Percentiles rank a stretch among this genome's conserved stretches.
These are phyloP conservation scores for Catalaphyllia jardinei DNA, from an alignment of 64 coral and sea anemone genomes.

Conservation along the genomic window DNA sequence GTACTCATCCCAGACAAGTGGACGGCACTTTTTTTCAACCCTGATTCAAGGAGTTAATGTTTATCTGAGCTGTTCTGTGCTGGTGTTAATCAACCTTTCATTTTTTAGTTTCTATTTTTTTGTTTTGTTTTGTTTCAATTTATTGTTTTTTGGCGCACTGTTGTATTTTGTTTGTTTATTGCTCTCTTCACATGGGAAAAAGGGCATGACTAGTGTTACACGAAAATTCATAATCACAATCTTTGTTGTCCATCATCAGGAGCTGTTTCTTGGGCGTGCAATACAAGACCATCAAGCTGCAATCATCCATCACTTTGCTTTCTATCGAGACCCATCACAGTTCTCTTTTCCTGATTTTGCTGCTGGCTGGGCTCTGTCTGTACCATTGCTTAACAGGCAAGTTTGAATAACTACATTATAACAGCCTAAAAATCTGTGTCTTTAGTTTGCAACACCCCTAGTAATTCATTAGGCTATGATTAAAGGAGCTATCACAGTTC, in stretches of 20 bases:
- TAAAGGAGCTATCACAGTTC: slow-evolving; percentile 69
- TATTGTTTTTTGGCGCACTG: no score
- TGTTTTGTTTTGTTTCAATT: background rate
- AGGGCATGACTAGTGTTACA: background rate
- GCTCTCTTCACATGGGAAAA: no score
- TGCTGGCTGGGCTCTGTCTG: slow-evolving; percentile 92
- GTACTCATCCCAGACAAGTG: no score
- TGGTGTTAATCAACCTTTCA: no score
- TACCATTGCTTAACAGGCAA: slow-evolving; percentile 73
- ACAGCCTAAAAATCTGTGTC: background rate
- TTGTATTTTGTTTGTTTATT: background rate
- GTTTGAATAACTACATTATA: background rate
- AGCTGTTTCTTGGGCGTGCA: slow-evolving; percentile 87
- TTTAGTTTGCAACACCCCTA: no score
- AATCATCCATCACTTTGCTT: slow-evolving; percentile 99
- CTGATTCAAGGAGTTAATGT: no score
- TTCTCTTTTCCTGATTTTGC: slow-evolving; percentile 99
- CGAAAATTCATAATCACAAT: background rate
- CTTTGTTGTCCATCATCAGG: slow-evolving; percentile 30
- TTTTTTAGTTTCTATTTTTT: no score
- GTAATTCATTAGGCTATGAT: background rate
- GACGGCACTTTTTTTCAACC: no score
- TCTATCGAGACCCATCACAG: slow-evolving; percentile 83
- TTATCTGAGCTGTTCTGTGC: no score
- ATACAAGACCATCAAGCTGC: slow-evolving; percentile 79